Evolutionary conservation across 2,113 vertebrate species (phyloP).

Genomic region (Acrocephalus kingi): DNA sequence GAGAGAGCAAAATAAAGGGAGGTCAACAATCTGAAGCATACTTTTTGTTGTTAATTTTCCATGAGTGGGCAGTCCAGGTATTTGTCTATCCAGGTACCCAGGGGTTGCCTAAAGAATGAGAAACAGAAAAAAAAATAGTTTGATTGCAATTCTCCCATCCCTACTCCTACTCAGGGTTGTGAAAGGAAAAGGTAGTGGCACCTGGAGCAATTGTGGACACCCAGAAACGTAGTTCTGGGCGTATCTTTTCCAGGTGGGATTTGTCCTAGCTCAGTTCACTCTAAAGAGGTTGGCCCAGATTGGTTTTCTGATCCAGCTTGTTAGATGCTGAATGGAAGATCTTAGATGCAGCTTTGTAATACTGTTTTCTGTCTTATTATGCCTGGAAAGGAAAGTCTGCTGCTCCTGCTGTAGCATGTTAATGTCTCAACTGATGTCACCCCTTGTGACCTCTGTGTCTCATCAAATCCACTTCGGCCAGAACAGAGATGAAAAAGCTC

Average conservation of each 20-base stretch:
- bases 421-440: background rate
- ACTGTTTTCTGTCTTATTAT: background rate
- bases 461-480: background rate
- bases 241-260: background rate
- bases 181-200: background rate
- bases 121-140: background rate
- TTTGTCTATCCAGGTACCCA: background rate
- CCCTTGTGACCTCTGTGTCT: background rate
- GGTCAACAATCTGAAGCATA: background rate
- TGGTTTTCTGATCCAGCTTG: background rate
- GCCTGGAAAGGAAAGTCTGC: background rate
- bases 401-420: background rate
- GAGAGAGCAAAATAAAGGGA: background rate
- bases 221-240: background rate
- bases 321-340: background rate
- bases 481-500: background rate
- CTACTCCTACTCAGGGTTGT: background rate
- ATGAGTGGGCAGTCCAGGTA: background rate
- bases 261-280: background rate
- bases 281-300: background rate
- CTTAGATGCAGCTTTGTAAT: background rate
- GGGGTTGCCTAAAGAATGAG: background rate
- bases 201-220: background rate
- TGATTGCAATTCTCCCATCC: background rate
- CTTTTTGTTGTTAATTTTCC: slow-evolving; percentile 73